These are phyloP conservation scores for Andrena flavipes DNA, from an alignment of 2,888 invertebrate species.

Conservation along the genomic window DNA sequence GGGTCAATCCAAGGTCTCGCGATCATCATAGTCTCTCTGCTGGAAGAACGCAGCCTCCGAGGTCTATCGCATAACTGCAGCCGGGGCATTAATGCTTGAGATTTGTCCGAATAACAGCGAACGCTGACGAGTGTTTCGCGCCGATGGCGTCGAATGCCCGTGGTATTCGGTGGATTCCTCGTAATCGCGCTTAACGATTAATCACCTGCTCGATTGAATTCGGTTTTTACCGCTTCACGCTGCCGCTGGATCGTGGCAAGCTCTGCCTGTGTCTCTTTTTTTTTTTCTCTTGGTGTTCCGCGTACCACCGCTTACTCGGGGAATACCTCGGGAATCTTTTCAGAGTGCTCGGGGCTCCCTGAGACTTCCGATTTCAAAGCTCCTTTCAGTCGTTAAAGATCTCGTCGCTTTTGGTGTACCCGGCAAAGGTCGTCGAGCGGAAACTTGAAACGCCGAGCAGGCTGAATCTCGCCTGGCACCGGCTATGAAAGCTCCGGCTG, in stretches of 20 bases:
- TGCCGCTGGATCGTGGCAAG: too few species aligned
- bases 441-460: neutral
- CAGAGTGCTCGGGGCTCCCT: neutral
- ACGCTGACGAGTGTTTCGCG: slow-evolving; percentile 39
- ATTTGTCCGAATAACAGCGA: slow-evolving; percentile 69
- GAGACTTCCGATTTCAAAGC: neutral
- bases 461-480: neutral
- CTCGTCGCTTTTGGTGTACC: neutral
- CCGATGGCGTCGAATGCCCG: slow-evolving; percentile 36
- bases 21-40: slow-evolving; percentile 58
- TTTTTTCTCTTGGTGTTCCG: neutral
- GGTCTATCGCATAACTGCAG: slow-evolving; percentile 50
- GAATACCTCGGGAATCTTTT: neutral
- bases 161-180: slow-evolving; percentile 40
- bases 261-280: neutral
- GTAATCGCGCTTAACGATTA: slow-evolving; percentile 57
- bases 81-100: slow-evolving; percentile 72
- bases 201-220: slow-evolving; percentile 30
- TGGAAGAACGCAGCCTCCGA: slow-evolving; percentile 38
- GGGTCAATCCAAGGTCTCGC: slow-evolving; percentile 66
- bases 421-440: neutral
- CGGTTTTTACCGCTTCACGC: neutral
- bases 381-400: neutral
- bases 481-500: slow-evolving; percentile 11
- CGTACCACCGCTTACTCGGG: too few species aligned